Conservation (phyloP, 2,113 vertebrate species). For the Penelope pileata region DNA sequence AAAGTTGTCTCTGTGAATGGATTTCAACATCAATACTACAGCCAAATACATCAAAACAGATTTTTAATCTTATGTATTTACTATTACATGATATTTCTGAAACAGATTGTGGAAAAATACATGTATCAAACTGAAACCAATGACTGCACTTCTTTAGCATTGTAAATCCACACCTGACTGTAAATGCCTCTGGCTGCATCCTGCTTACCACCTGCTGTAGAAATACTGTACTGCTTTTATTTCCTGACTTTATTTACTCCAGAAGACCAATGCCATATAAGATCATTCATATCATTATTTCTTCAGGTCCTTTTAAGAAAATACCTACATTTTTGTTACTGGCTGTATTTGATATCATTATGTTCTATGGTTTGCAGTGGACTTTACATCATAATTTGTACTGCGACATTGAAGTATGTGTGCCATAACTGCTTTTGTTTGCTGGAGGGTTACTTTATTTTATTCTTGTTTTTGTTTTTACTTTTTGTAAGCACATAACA, state of each 20-base stretch:
- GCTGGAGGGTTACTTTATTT: neutral
- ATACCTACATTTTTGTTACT: neutral
- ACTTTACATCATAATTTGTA: conserved; percentile 7
- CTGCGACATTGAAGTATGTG: neutral
- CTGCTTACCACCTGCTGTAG: neutral
- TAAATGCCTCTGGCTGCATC: neutral
- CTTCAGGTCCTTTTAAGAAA: conserved; percentile 40
- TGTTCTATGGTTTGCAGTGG: neutral
- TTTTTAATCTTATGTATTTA: neutral
- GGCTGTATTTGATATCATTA: neutral
- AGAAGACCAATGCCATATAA: neutral
- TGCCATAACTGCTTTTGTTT: neutral
- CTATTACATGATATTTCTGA: neutral
- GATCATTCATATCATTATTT: neutral
- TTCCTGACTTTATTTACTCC: neutral
- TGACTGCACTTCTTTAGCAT: neutral
- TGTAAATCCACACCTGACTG: neutral
- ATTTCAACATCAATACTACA: neutral
- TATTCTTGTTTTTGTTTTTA: conserved; percentile 20
- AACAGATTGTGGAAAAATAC: neutral
- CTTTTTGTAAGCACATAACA: conserved; percentile 52
- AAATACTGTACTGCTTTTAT: neutral
- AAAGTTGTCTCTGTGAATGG: neutral
- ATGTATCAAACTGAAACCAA: neutral
- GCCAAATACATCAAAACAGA: neutral